Percentiles rank a stretch among this genome's conserved stretches.
Evolutionary conservation across 2,113 vertebrate species (phyloP).

Genomic region (Chaenocephalus aceratus): DNA sequence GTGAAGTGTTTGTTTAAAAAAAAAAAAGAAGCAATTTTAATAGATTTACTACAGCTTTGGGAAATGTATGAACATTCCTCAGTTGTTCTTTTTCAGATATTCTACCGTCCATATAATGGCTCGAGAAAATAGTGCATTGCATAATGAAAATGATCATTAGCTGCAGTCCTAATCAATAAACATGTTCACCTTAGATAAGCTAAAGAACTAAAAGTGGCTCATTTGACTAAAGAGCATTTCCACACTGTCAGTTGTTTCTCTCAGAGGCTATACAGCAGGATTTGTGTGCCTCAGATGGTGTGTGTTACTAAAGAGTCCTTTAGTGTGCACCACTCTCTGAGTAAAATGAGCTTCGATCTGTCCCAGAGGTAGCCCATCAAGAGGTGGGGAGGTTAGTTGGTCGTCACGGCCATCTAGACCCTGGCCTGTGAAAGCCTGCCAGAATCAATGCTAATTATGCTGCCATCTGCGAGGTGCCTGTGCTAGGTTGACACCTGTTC

Average conservation of each 20-base stretch:
- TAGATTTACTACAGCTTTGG: not conserved
- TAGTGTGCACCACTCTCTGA: conserved; percentile 59
- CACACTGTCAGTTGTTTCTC: conserved; percentile 34
- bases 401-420: conserved; percentile 84
- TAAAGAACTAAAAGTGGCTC: not conserved
- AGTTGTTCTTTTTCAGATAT: not conserved
- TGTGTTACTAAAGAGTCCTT: conserved; percentile 63
- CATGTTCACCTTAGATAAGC: not conserved
- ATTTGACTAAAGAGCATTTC: conserved; percentile 11
- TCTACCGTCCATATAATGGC: not conserved
- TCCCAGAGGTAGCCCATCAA: conserved; percentile 83
- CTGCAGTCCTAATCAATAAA: not conserved
- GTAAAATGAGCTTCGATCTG: conserved; percentile 83
- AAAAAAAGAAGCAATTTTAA: not conserved
- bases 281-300: conserved; percentile 48
- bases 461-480: conserved; percentile 82
- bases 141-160: not conserved
- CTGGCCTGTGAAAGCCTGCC: conserved; percentile 80
- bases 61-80: not conserved
- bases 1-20: not conserved
- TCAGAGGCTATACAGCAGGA: conserved; percentile 26
- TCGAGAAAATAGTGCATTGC: not conserved
- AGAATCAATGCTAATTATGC: conserved; percentile 87
- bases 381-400: conserved; percentile 86
- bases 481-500: conserved; percentile 83